Conservation (phyloP, 2,113 vertebrate species). For the Tonatia bakeri region DNA sequence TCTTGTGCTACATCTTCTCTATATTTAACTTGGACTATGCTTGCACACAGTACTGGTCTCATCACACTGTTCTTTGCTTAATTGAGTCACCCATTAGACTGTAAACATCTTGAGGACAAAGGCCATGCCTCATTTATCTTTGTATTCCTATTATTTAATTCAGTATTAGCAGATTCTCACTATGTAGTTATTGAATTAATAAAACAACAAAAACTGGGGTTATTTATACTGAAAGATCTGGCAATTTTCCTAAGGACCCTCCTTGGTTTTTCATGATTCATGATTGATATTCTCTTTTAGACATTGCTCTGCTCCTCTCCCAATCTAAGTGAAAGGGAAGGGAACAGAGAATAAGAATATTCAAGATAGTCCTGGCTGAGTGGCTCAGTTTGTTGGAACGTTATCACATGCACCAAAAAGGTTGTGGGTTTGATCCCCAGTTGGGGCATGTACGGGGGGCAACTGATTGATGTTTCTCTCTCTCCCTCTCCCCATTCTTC, state of each 20-base stretch:
- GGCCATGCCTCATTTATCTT: neutral
- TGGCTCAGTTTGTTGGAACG: too few relatives aligned
- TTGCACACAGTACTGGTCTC: neutral
- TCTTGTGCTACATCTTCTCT: neutral
- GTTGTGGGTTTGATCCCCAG: too few relatives aligned
- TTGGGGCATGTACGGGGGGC: too few relatives aligned
- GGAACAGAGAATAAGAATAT: neutral
- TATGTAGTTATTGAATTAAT: neutral
- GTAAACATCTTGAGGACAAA: neutral
- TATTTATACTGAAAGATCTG: neutral
- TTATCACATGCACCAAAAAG: too few relatives aligned
- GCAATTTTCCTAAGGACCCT: neutral
- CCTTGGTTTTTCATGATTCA: neutral
- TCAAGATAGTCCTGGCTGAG: neutral
- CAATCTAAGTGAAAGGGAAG: neutral
- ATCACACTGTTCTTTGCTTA: neutral
- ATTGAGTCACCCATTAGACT: neutral
- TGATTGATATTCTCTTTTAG: neutral
- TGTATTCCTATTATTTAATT: constrained; percentile 7
- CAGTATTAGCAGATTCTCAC: neutral
- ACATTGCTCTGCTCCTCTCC: neutral
- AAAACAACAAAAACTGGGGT: neutral
- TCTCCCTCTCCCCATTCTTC: too few relatives aligned
- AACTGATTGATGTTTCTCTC: too few relatives aligned
- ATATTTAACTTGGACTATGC: neutral